Evolutionary conservation across 2,113 vertebrate species (phyloP).

Genomic region (Cyanoramphus novaezelandiae): DNA sequence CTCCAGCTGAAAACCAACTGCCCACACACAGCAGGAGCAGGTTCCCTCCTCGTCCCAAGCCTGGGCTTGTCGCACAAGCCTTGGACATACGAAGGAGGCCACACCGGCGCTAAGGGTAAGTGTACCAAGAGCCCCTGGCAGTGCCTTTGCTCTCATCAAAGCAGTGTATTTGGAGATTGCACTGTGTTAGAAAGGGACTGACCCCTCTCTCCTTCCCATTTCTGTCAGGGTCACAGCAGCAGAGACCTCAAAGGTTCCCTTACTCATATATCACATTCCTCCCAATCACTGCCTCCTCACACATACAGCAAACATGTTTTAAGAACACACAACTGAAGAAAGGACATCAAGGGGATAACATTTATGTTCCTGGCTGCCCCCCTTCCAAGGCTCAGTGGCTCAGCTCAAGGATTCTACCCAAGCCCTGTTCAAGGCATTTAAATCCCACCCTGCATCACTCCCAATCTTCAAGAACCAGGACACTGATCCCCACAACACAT

Average conservation of each 20-base stretch:
- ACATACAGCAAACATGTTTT: background rate
- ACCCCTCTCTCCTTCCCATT: background rate
- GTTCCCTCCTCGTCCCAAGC: background rate
- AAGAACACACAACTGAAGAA: background rate
- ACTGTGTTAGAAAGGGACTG: background rate
- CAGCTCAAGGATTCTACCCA: background rate
- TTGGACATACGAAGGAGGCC: accelerated
- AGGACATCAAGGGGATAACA: accelerated
- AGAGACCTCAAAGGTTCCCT: background rate
- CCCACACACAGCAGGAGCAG: background rate
- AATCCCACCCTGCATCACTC: accelerated
- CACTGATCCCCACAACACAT: background rate
- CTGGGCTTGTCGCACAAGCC: background rate
- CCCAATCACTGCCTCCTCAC: background rate
- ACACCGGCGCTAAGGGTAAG: background rate
- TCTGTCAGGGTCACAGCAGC: background rate
- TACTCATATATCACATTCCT: background rate
- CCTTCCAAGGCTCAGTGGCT: background rate
- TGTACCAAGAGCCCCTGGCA: background rate
- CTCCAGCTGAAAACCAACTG: background rate
- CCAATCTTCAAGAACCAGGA: background rate
- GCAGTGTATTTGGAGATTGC: accelerated
- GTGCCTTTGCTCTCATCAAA: background rate
- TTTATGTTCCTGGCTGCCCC: background rate
- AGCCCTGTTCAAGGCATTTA: background rate